Percentiles rank a stretch among this genome's conserved stretches.
These are phyloP conservation scores for Micromesistius poutassou DNA, from an alignment of 2,797 vertebrate genomes.

Conservation along the genomic window DNA sequence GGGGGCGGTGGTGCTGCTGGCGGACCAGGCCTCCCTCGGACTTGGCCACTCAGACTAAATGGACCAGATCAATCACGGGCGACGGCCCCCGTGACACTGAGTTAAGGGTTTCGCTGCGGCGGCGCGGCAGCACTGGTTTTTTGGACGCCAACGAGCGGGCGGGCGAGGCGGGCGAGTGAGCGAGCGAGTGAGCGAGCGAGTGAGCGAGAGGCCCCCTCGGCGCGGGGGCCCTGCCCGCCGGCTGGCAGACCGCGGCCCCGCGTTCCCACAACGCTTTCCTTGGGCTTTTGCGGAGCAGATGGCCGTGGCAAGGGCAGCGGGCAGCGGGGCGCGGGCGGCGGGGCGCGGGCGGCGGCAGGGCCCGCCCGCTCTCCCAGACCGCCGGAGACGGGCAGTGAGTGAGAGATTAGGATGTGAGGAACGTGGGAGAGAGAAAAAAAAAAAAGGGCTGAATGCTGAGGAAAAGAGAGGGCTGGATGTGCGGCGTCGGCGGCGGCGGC, in stretches of 20 bases:
- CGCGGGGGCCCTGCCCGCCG: slow-evolving; percentile 39
- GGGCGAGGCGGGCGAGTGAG: too few relatives aligned
- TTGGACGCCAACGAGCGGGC: slow-evolving; percentile 60
- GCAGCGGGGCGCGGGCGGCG: slow-evolving; percentile 60
- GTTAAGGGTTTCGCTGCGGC: slow-evolving; percentile 75
- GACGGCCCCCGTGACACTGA: slow-evolving; percentile 77
- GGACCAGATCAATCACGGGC: slow-evolving; percentile 82
- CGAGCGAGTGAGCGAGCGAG: too few relatives aligned
- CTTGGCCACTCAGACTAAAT: slow-evolving; percentile 77
- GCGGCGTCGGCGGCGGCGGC: slow-evolving; percentile 50
- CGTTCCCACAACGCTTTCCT: slow-evolving; percentile 56
- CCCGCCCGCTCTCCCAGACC: slow-evolving; percentile 63
- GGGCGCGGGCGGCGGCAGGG: slow-evolving; percentile 58
- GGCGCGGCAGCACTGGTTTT: slow-evolving; percentile 40
- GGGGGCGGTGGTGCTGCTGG: slow-evolving; percentile 54
- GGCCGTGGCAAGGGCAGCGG: slow-evolving; percentile 71
- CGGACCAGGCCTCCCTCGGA: slow-evolving; percentile 71
- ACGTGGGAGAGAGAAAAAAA: slow-evolving; percentile 24
- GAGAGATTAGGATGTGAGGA: slow-evolving; percentile 47
- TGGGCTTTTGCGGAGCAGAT: slow-evolving; percentile 76
- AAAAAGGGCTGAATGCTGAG: neutral
- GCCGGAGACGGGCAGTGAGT: slow-evolving; percentile 61
- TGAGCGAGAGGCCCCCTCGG: too few relatives aligned
- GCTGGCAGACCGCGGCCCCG: slow-evolving; percentile 54
- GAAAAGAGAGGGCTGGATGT: slow-evolving; percentile 43